Percentiles rank a stretch among this genome's conserved stretches.
These are phyloP conservation scores for Nipponia nippon DNA, from an alignment of 2,113 vertebrate genomes.

Conservation along the genomic window DNA sequence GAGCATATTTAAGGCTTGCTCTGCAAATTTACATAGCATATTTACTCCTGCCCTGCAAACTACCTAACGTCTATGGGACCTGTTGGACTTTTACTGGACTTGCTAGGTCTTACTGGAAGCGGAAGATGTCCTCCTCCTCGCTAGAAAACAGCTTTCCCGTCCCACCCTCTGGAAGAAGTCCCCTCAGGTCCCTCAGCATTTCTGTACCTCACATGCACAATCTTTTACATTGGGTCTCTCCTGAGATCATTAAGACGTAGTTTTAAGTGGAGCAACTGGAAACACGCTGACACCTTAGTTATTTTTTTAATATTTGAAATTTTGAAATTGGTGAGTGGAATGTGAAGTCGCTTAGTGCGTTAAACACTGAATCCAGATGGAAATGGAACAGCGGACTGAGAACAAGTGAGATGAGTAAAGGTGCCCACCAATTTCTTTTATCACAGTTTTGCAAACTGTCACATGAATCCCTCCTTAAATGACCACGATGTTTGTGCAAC, in stretches of 20 bases:
- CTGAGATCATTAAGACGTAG: fast-evolving
- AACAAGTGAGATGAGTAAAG: background rate
- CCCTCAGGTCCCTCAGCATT: background rate
- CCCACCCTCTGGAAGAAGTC: background rate
- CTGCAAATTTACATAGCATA: background rate
- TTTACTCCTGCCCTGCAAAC: background rate
- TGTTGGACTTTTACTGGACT: background rate
- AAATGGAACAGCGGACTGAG: background rate
- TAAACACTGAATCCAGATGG: background rate
- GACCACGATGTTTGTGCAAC: background rate
- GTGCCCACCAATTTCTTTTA: background rate
- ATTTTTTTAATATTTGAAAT: background rate
- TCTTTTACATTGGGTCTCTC: fast-evolving
- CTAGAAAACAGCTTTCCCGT: background rate
- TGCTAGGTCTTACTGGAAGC: background rate
- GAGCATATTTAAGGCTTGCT: background rate
- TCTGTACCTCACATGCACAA: fast-evolving
- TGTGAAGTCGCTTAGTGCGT: background rate
- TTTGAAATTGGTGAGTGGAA: background rate
- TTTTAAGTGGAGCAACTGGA: background rate
- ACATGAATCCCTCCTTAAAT: background rate
- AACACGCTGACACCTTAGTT: background rate
- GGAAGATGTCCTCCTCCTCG: background rate
- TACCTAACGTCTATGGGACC: background rate
- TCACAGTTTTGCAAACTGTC: background rate